Percentiles rank a stretch among this genome's conserved stretches.
Conservation (phyloP, 2,888 invertebrate species). For the Yponomeuta cagnagella region DNA sequence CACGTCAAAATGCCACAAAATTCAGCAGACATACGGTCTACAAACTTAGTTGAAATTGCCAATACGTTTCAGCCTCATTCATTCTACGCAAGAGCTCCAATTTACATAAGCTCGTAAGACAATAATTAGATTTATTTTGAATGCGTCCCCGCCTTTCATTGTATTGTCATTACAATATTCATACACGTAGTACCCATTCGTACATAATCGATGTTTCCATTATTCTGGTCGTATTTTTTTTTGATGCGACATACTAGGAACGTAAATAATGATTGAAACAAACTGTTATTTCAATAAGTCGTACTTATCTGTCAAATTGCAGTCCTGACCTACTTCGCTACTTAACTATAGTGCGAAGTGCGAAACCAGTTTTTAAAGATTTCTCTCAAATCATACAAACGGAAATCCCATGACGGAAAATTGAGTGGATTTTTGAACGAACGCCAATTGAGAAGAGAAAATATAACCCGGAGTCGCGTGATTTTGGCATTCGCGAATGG, state of each 20-base stretch:
- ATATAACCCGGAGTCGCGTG: constrained; percentile 19
- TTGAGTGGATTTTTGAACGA: constrained; percentile 23
- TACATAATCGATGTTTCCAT: background rate
- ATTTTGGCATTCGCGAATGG: constrained; percentile 20
- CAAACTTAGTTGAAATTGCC: background rate
- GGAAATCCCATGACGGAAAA: constrained; percentile 22
- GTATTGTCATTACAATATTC: background rate
- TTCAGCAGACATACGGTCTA: background rate
- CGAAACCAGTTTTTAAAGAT: background rate
- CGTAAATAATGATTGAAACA: too few species aligned
- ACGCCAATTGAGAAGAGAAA: constrained; percentile 24
- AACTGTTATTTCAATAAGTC: too few species aligned
- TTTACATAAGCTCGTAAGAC: background rate
- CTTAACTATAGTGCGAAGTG: background rate
- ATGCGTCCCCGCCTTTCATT: background rate
- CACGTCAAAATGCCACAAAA: background rate
- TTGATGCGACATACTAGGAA: too few species aligned
- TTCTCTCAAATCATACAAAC: background rate
- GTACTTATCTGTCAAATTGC: too few species aligned
- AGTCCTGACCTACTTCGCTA: too few species aligned
- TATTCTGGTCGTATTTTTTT: too few species aligned
- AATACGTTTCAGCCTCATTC: background rate
- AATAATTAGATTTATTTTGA: background rate
- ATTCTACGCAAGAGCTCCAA: background rate
- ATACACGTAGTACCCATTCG: background rate